Base-by-base conservation (phyloP, 1,140 invertebrate species). In the Atta texana region DNA sequence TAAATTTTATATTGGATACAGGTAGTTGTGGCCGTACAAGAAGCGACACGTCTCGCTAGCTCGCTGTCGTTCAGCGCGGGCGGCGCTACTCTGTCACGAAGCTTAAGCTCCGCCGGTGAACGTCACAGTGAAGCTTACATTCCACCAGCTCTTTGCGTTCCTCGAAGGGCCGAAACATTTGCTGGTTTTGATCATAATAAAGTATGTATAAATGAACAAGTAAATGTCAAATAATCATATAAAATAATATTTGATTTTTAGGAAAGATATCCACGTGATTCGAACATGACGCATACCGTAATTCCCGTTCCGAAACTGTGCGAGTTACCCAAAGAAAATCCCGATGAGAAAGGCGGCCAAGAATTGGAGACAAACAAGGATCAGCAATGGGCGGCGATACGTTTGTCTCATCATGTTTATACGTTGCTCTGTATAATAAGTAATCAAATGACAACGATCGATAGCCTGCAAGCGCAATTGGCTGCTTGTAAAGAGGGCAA, bases 161-260 rank as follows among this genome's bases (percentile, higher is more conserved):
- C 98, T 5, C 97, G 98, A 91, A 96, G 98, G 51, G 98, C 98
- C 0, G 98, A 99, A 95, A 99, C 98, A 0, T 99, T 99, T 95
- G 98, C 98, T 12, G 98, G 98, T 2, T 99, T 99, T 93, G 98
- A 99, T 95, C 97, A 97, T 86, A 95, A 96, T 34, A 96, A 95
- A 87, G 95, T 95, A 91, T 85, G 86, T 69, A 21, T 4, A n/a
- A 34, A 77, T 8, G 18, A 28, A 77, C 5, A 34, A n/a, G 7
- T 2, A 51, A 66, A 66, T 69, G 39, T 49, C 3, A 55, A 61
- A 51, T 12, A 21, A 28, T 1, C 14, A 0, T 39, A 28, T 10
- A 44, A 75, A 34, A 61, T 21, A n/a, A 75, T 18, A 16, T 69
- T 34, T 4, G 31, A 64, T 31, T 87, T 82, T 92, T 68, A 96